Conservation (phyloP, 2,888 invertebrate genomes). For the Mamestra brassicae region DNA sequence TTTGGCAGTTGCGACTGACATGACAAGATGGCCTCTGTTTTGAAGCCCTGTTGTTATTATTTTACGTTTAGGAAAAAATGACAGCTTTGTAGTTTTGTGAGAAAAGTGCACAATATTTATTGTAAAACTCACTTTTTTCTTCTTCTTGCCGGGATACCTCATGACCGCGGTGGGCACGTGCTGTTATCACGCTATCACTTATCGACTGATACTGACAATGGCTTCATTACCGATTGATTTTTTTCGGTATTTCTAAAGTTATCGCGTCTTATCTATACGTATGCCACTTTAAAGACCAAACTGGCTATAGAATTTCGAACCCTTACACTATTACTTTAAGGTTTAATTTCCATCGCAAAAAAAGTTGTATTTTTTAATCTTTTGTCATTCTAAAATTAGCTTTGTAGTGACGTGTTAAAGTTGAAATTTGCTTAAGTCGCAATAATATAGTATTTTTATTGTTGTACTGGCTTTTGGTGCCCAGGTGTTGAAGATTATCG, state of each 20-base stretch:
- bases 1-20: no score
- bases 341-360: background rate
- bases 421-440: constrained; percentile 21
- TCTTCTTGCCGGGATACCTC: constrained; percentile 56
- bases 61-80: no score
- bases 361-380: background rate
- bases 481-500: constrained; percentile 53
- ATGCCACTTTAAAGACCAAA: constrained; percentile 1
- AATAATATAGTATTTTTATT: constrained; percentile 10
- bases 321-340: accelerated
- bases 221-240: constrained; percentile 61
- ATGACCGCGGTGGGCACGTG: constrained; percentile 44
- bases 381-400: constrained; percentile 17
- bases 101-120: no score
- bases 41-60: no score
- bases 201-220: constrained; percentile 54
- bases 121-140: constrained; percentile 66
- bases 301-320: background rate
- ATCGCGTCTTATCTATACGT: constrained; percentile 49
- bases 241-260: constrained; percentile 51
- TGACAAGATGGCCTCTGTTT: no score
- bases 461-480: background rate
- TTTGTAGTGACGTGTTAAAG: constrained; percentile 23
- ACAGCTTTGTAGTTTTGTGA: no score
- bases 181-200: constrained; percentile 52